Percentiles rank a stretch among this genome's conserved stretches.
phyloP scores from a whole-genome alignment of 2,797 vertebrate species.

The Pempheris klunzingeri region DNA sequence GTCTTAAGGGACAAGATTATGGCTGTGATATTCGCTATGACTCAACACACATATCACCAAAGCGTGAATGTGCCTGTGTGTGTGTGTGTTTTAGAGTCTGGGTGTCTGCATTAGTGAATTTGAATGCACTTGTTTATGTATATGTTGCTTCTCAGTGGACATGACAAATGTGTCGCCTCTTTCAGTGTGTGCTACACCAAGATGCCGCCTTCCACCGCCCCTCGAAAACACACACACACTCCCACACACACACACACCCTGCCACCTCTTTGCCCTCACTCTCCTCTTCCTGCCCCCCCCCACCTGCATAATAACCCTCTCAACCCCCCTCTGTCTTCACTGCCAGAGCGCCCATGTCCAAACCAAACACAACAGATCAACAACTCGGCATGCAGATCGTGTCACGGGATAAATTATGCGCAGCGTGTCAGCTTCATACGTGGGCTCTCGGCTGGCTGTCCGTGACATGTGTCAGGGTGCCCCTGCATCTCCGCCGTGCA shows the following conservation, averaged over 20 bases:
- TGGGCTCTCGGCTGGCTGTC: conserved; percentile 84
- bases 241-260: conserved; percentile 54
- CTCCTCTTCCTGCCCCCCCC: conserved; percentile 53
- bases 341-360: conserved; percentile 84
- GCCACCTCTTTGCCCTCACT: conserved; percentile 73
- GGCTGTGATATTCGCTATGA: conserved; percentile 64
- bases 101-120: conserved; percentile 67
- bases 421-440: conserved; percentile 85
- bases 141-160: conserved; percentile 83
- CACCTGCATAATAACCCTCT: conserved; percentile 78
- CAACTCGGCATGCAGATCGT: conserved; percentile 87
- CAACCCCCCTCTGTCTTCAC: conserved; percentile 56
- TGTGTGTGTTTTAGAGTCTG: conserved; percentile 24
- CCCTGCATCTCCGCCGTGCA: conserved; percentile 77
- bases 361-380: conserved; percentile 88
- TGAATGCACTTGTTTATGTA: conserved; percentile 77
- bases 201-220: conserved; percentile 54
- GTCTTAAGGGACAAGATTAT: conserved; percentile 66
- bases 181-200: conserved; percentile 73
- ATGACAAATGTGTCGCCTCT: conserved; percentile 84
- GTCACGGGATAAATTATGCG: conserved; percentile 89
- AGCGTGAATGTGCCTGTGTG: conserved; percentile 13
- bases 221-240: conserved; percentile 58
- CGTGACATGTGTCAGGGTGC: conserved; percentile 88
- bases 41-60: conserved; percentile 64